These are phyloP conservation scores for Drosophila algonquin DNA, from an alignment of 2,888 invertebrate species.

Conservation along the genomic window DNA sequence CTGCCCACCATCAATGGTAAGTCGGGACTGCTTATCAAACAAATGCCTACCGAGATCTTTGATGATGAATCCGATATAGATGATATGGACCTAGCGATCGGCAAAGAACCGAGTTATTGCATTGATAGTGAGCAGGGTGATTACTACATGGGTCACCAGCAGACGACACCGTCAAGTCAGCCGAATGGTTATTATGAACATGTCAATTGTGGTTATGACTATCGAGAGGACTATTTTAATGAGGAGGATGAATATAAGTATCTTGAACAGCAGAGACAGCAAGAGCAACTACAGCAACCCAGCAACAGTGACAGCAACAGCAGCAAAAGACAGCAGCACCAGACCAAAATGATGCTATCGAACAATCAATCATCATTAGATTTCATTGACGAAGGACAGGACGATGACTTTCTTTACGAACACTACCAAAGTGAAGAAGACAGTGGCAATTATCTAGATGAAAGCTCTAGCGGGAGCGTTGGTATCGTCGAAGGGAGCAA, in stretches of 20 bases:
- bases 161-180: constrained; percentile 65
- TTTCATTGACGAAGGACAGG: constrained; percentile 62
- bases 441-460: constrained; percentile 82
- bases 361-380: constrained; percentile 68
- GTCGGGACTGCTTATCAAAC: constrained; percentile 80
- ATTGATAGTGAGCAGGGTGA: constrained; percentile 82
- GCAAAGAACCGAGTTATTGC: constrained; percentile 69
- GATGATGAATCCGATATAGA: constrained; percentile 72
- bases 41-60: constrained; percentile 82
- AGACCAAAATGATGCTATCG: constrained; percentile 37
- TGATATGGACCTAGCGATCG: constrained; percentile 50
- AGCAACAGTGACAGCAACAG: constrained; percentile 14
- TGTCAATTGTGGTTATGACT: constrained; percentile 80
- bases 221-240: constrained; percentile 83
- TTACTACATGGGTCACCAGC: constrained; percentile 78
- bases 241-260: constrained; percentile 84
- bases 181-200: constrained; percentile 80
- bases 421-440: constrained; percentile 82
- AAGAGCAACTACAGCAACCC: constrained; percentile 63
- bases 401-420: constrained; percentile 80
- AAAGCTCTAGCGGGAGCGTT: constrained; percentile 79
- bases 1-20: constrained; percentile 82
- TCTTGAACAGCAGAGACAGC: constrained; percentile 80
- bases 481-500: constrained; percentile 44
- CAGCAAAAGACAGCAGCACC: constrained; percentile 29